Percentiles rank a stretch among this genome's conserved stretches.
Evolutionary conservation across 2,113 vertebrate species (phyloP).

Genomic region (Tragelaphus buxtoni): DNA sequence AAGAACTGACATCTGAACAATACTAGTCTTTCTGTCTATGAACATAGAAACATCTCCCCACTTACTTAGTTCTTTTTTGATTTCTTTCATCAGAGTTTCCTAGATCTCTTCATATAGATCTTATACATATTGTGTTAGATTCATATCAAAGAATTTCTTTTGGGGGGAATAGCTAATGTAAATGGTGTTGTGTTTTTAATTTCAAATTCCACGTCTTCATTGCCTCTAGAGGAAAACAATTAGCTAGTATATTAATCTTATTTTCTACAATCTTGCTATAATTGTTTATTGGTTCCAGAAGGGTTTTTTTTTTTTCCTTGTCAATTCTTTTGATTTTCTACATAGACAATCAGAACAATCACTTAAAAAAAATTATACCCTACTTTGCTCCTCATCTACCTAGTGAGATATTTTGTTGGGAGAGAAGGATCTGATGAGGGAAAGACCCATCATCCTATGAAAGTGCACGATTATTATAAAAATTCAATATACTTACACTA

Average conservation of each 20-base stretch:
- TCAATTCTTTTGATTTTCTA: conserved; percentile 13
- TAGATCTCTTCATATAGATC: not conserved
- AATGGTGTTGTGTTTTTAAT: not conserved
- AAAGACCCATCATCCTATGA: not conserved
- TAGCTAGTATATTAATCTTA: not conserved
- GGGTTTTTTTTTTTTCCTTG: not conserved
- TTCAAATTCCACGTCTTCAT: not conserved
- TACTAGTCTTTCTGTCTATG: not conserved
- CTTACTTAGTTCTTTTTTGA: not conserved
- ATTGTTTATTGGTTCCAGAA: not conserved
- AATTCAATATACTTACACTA: not conserved
- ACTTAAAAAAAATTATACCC: not conserved
- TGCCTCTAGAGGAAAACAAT: not conserved
- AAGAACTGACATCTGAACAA: not conserved
- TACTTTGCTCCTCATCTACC: not conserved
- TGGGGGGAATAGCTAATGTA: not conserved
- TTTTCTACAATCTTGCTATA: not conserved
- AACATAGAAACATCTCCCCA: not conserved
- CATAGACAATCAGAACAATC: not conserved
- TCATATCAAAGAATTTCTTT: not conserved
- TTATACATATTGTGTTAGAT: not conserved
- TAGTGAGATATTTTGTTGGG: not conserved
- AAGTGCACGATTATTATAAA: not conserved
- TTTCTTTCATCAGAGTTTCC: not conserved
- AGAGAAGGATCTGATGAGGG: not conserved